Evolutionary conservation across 2,113 vertebrate genomes (phyloP), one percentile per base, ranked within the genome.

Genomic region (Nanger granti): DNA sequence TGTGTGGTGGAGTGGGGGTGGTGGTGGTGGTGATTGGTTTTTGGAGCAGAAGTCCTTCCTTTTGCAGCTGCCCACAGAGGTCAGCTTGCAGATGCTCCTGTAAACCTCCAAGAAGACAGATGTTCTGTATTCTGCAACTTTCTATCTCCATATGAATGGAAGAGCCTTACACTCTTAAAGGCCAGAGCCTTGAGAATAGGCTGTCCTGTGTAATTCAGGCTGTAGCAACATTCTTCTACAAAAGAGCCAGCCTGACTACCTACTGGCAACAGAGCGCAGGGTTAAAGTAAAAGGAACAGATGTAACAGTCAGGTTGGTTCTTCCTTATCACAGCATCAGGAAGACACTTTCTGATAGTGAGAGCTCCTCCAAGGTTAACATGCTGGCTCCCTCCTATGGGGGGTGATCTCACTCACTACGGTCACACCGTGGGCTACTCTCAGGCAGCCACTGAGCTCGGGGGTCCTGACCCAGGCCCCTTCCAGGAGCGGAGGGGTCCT

Each of bases 291-390:
- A 83, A 34, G 47, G 18, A 83, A 52, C 17, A 34, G 47, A 31
- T 22, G 29, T 6, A 12, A 12, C 47, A 52, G 29, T 22, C 29
- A 54, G 47, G 17, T 34, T 22, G 34, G 80, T 34, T 22, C 29
- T 52, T 83, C 17, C 80, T 31, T 22, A 34, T 22, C 47, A 34
- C 80, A 54, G 9, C 29, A 4, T n/a, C 82, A 84, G 20, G 49
- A 84, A 55, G 34, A 37, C 11, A 4, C 11, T 18, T 60, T 59
- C 57, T 26, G 10, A 12, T 3, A 10, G 8, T 4, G 28, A 4
- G 8, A 22, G 26, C 34, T 15, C 34, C 20, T 15, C 8, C 6
- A 0, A 13, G 87, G 60, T 0, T 73, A 13, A 1, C 0, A 4
- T 5, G 49, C 37, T 6, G 22, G 54, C 18, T 5, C 5, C 31